Evolutionary conservation across 2,888 invertebrate species (phyloP), one percentile per base, ranked within the genome.

Genomic region (Cryptus armator): DNA sequence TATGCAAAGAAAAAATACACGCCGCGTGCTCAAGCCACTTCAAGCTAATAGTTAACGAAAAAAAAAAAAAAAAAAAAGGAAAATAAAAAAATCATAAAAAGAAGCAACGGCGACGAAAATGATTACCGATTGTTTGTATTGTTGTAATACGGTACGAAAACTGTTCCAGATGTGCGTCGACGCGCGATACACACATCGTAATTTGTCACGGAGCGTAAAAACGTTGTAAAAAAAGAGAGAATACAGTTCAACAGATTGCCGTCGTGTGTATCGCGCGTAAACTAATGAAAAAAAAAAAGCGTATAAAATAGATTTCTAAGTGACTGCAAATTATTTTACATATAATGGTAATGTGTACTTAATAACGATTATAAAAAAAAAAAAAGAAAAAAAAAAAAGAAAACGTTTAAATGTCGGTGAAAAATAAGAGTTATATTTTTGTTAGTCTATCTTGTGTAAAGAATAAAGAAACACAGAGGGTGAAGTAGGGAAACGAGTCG

Each of bases 371-470:
- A 37, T 62, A 71, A 74, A 10, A 46, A 32, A 10, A 48, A 44
- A 43, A 53, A n/a, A n/a, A n/a, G 37, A 43, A 12, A 44, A 43
- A 32, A 48, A 51, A 46, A 24, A 12, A 53, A 19, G 37, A 51
- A 67, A 37, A 12, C 32, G 56, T 81, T 75, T 85, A 68, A 78
- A 86, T 78, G 83, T 86, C 83, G 68, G 79, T 85, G 83, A 84
- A 83, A 89, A 89, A 90, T 88, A 88, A 91, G 89, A 91, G 84
- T 90, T 89, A 90, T 91, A 92, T 92, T 92, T 92, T 92, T 92
- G 90, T 92, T 90, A 92, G 90, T 83, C 81, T 89, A 88, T 84
- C 85, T 84, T 87, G 83, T 84, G 86, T 66, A 70, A 75, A 72
- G 53, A 53, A 81, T 64, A 53, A 32, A 68, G 64, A 74, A 53